Conservation (phyloP, 1,140 invertebrate species). For the Drosophila lowei region DNA sequence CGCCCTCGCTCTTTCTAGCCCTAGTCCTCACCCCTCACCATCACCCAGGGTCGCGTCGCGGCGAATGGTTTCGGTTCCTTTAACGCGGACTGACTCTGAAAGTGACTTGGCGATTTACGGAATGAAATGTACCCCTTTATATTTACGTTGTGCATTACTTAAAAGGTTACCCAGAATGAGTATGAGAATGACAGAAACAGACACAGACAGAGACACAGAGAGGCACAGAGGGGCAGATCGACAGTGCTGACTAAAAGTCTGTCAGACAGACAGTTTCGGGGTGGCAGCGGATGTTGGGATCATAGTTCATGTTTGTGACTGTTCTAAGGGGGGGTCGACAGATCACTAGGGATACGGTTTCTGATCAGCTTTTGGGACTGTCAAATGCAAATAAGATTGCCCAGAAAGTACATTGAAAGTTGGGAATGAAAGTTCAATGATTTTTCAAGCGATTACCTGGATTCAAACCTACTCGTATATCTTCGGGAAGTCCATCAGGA, state of each 20-base stretch:
- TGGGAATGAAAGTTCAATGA: background rate
- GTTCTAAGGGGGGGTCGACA: background rate
- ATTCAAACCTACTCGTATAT: too few species aligned
- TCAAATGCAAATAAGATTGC: too few species aligned
- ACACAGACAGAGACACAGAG: background rate
- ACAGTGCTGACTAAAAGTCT: slow-evolving; percentile 24
- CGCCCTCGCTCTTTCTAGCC: slow-evolving; percentile 43
- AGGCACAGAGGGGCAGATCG: background rate
- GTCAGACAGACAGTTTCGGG: too few species aligned
- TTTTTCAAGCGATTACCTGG: too few species aligned
- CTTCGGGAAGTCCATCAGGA: too few species aligned
- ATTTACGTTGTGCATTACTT: slow-evolving; percentile 10
- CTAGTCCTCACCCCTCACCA: slow-evolving; percentile 15
- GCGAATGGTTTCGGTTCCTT: slow-evolving; percentile 29
- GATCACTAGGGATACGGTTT: background rate
- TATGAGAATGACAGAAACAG: slow-evolving; percentile 5
- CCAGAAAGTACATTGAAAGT: too few species aligned
- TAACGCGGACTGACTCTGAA: slow-evolving; percentile 42
- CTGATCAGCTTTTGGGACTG: too few species aligned
- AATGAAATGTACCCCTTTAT: slow-evolving; percentile 22
- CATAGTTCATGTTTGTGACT: slow-evolving; percentile 1
- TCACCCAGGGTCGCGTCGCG: slow-evolving; percentile 3
- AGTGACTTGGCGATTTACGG: slow-evolving; percentile 57
- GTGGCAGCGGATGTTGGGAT: slow-evolving; percentile 16
- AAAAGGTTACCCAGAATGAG: slow-evolving; percentile 10